Conservation (phyloP, 2,797 vertebrate genomes). For the Anas georgica region DNA sequence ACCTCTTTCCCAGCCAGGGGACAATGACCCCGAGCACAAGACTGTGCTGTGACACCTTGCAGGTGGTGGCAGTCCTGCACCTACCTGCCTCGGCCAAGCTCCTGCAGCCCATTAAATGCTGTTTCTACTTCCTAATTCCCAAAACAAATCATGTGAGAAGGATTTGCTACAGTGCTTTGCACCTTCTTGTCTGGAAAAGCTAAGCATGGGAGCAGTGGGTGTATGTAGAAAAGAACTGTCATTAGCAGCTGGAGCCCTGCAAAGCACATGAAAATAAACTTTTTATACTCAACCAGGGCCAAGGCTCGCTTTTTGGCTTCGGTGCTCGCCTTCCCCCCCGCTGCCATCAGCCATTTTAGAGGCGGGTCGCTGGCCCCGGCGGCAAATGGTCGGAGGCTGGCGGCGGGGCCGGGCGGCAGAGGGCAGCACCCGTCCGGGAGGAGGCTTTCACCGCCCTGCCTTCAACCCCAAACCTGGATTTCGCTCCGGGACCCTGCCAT, state of each 20-base stretch:
- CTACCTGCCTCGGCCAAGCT: no score
- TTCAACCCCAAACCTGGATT: no score
- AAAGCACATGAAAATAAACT: no score
- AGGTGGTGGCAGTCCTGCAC: no score
- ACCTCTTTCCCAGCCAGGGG: rapidly evolving
- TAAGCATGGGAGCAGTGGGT: not conserved
- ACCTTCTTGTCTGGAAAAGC: no score
- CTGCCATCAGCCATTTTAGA: conserved; percentile 50
- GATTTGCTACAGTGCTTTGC: no score
- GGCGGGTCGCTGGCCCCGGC: not conserved
- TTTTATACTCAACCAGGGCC: no score
- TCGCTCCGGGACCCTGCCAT: no score
- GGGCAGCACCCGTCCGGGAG: not conserved
- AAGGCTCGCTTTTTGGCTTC: no score
- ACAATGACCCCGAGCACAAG: rapidly evolving
- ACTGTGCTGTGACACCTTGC: not conserved
- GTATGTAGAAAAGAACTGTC: not conserved
- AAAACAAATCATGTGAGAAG: not conserved
- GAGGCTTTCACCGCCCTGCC: no score
- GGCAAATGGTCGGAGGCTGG: conserved; percentile 1
- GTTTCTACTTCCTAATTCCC: no score
- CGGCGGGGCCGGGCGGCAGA: not conserved
- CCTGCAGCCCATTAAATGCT: rapidly evolving
- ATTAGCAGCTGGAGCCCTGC: not conserved
- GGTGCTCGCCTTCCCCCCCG: no score